phyloP scores from a whole-genome alignment of 2,797 vertebrate genomes.

The Paedocypris micromegethes region DNA sequence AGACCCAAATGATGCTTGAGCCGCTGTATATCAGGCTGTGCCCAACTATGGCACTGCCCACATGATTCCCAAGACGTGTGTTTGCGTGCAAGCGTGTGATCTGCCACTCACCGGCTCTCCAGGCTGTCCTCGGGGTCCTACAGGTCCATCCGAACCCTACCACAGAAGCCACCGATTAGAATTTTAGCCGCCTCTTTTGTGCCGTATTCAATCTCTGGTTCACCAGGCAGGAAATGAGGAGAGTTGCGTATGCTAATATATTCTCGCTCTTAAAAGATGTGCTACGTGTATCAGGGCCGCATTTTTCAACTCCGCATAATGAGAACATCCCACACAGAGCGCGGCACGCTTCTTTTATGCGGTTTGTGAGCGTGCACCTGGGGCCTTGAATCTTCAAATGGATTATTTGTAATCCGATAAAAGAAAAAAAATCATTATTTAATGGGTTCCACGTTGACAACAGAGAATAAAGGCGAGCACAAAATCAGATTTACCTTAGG shows the following conservation, averaged over 20 bases:
- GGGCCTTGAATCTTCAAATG: slow-evolving; percentile 34
- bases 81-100: slow-evolving; percentile 9
- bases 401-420: slow-evolving; percentile 41
- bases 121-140: slow-evolving; percentile 82
- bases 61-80: slow-evolving; percentile 4
- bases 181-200: background rate
- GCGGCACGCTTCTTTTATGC: slow-evolving; percentile 32
- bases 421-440: slow-evolving; percentile 12
- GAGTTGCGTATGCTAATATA: slow-evolving; percentile 46
- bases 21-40: slow-evolving; percentile 60
- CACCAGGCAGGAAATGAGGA: slow-evolving; percentile 13
- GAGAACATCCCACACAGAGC: slow-evolving; percentile 24
- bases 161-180: slow-evolving; percentile 24
- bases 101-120: slow-evolving; percentile 84
- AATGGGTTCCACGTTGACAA: background rate
- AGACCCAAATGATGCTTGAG: slow-evolving; percentile 58
- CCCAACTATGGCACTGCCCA: slow-evolving; percentile 29
- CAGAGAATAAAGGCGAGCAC: background rate
- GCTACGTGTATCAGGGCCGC: background rate
- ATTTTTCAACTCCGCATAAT: slow-evolving; percentile 46
- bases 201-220: background rate
- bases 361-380: slow-evolving; percentile 38
- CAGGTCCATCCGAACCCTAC: slow-evolving; percentile 79
- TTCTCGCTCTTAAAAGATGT: slow-evolving; percentile 34
- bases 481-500: slow-evolving; percentile 54